These are phyloP conservation scores for Prosapia bicincta DNA, from an alignment of 2,888 invertebrate genomes.

Conservation along the genomic window DNA sequence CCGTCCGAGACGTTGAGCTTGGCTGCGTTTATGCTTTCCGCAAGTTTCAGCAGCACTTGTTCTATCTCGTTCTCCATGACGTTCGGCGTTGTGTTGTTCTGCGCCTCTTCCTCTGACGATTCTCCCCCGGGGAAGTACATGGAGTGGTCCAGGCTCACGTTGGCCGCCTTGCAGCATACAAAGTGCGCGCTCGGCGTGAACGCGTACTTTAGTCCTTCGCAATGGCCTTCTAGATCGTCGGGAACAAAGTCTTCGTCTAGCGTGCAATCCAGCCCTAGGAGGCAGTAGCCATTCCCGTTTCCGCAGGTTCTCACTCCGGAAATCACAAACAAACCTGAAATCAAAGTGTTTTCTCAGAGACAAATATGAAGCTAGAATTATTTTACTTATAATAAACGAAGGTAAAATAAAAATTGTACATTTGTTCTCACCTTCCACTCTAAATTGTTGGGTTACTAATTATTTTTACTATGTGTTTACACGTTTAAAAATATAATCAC, in stretches of 20 bases:
- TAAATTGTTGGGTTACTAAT: too few species aligned
- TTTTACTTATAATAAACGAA: too few species aligned
- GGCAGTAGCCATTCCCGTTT: conserved; percentile 46
- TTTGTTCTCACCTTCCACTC: too few species aligned
- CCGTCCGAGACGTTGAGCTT: neutral
- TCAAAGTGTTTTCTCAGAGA: too few species aligned
- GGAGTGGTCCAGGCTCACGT: neutral
- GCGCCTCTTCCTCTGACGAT: neutral
- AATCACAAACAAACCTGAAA: conserved; percentile 46
- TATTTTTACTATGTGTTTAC: too few species aligned
- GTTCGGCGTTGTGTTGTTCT: neutral
- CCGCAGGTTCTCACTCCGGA: conserved; percentile 46
- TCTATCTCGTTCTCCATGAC: conserved; percentile 22
- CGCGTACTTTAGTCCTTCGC: conserved; percentile 45
- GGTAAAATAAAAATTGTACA: too few species aligned
- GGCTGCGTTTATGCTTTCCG: conserved; percentile 8
- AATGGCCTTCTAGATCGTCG: conserved; percentile 44
- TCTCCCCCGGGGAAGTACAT: neutral
- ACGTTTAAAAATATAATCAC: too few species aligned
- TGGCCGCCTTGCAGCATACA: conserved; percentile 44
- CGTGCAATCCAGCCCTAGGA: conserved; percentile 45
- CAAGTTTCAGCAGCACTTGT: conserved; percentile 12
- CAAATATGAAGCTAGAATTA: too few species aligned
- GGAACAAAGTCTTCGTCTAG: conserved; percentile 46
- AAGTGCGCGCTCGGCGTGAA: conserved; percentile 47